Evolutionary conservation across 2,113 vertebrate genomes (phyloP).

Genomic region (Maylandia zebra): DNA sequence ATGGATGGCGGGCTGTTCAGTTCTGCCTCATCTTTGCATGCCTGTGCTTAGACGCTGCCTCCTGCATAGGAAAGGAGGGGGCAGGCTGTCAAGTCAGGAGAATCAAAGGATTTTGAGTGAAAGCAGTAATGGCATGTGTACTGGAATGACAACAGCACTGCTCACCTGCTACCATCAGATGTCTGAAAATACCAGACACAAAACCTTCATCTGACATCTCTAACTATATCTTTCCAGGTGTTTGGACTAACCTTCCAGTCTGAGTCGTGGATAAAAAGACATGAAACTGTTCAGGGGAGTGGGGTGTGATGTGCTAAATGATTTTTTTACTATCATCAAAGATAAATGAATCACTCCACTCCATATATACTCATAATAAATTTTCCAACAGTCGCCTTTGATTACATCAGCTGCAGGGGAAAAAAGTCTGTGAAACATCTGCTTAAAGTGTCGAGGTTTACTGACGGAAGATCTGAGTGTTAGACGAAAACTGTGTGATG

Average conservation of each 20-base stretch:
- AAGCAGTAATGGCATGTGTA: background rate
- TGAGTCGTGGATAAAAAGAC: background rate
- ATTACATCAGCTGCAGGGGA: background rate
- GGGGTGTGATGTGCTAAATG: background rate
- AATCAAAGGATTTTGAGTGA: background rate
- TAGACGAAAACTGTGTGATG: background rate
- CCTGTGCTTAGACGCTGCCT: background rate
- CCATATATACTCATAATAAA: background rate
- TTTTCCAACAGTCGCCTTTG: background rate
- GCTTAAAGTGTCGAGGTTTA: background rate
- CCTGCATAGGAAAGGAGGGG: background rate
- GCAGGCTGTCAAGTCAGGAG: background rate
- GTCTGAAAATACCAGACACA: background rate
- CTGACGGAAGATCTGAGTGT: background rate
- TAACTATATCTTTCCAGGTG: background rate
- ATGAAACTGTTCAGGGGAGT: background rate
- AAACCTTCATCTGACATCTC: background rate
- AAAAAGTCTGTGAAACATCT: background rate
- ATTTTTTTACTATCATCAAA: background rate
- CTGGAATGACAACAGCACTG: background rate
- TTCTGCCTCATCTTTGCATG: conserved; percentile 20
- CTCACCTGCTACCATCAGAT: background rate
- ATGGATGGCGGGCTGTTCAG: conserved; percentile 53
- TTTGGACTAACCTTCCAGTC: background rate
- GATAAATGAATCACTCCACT: background rate